Conservation (phyloP, 2,888 invertebrate species). For the Dolichomitus sp. region DNA sequence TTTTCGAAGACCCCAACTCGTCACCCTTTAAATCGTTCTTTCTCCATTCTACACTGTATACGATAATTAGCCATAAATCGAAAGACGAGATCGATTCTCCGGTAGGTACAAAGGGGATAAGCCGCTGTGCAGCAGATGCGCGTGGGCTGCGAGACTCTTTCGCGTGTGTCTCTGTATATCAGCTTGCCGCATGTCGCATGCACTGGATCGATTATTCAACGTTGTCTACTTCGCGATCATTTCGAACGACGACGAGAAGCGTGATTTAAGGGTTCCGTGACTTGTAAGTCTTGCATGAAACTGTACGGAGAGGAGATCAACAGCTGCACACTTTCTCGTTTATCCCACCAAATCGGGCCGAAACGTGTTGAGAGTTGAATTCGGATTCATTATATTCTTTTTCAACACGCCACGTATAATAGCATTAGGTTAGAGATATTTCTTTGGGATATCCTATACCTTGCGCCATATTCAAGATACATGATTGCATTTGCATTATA, state of each 20-base stretch:
- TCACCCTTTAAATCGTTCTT: conserved; percentile 60
- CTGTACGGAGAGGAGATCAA: conserved; percentile 62
- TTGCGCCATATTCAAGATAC: conserved; percentile 73
- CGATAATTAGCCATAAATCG: conserved; percentile 79
- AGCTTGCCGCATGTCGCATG: conserved; percentile 58
- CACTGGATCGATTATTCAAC: conserved; percentile 54
- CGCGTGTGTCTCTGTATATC: conserved; percentile 36
- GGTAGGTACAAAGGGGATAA: conserved; percentile 65
- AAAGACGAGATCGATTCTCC: conserved; percentile 64
- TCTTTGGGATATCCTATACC: conserved; percentile 46
- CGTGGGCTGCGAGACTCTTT: conserved; percentile 55
- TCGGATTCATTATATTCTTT: conserved; percentile 2
- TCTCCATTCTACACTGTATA: conserved; percentile 36
- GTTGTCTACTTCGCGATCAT: conserved; percentile 48
- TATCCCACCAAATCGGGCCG: conserved; percentile 47
- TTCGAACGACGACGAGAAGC: conserved; percentile 55
- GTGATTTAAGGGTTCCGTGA: conserved; percentile 63
- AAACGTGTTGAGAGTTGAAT: conserved; percentile 52
- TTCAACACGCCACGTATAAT: background rate
- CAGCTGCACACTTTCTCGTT: conserved; percentile 58
- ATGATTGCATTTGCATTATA: conserved; percentile 86
- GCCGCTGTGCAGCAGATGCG: conserved; percentile 61
- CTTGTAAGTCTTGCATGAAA: conserved; percentile 51
- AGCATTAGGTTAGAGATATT: conserved; percentile 52
- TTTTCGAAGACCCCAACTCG: conserved; percentile 61